Percentiles rank a stretch among this genome's conserved stretches.
Evolutionary conservation across 92 coral and sea anemone genomes (phyloP).

Genomic region (Bergia puertoricense): DNA sequence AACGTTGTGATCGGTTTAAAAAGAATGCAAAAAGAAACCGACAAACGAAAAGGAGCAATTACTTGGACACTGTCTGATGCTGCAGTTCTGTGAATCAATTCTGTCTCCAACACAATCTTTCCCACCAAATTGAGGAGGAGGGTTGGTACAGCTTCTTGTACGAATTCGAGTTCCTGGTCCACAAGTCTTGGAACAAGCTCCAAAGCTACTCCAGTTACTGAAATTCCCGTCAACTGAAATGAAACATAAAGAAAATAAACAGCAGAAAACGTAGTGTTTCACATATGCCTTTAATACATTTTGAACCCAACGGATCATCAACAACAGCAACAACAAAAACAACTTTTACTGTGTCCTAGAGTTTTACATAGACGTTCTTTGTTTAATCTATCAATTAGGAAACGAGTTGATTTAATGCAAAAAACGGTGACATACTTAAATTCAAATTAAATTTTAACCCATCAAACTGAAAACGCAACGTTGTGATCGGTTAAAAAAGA

Average conservation of each 20-base stretch:
- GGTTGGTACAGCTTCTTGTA: slow-evolving; percentile 20
- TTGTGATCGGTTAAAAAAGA: neutral
- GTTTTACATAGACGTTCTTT: no score
- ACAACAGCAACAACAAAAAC: no score
- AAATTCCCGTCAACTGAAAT: neutral
- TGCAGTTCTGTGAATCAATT: slow-evolving; percentile 20
- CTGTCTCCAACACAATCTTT: neutral
- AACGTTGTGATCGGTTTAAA: no score
- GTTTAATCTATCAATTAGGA: no score
- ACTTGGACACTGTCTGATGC: slow-evolving; percentile 7
- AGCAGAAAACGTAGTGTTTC: no score
- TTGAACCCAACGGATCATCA: no score
- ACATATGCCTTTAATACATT: no score
- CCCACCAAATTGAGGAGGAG: slow-evolving; percentile 19
- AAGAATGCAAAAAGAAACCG: neutral
- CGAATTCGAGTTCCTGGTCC: slow-evolving; percentile 7
- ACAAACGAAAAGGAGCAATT: neutral
- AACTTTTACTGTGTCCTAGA: no score
- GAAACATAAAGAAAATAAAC: neutral
- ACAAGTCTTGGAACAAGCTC: slow-evolving; percentile 12
- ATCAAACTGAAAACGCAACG: no score
- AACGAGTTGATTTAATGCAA: no score
- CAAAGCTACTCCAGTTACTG: neutral
- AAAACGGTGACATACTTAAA: no score
- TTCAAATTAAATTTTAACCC: no score